Evolutionary conservation across 1,140 invertebrate species (phyloP).

Genomic region (Drosophila navojoa): DNA sequence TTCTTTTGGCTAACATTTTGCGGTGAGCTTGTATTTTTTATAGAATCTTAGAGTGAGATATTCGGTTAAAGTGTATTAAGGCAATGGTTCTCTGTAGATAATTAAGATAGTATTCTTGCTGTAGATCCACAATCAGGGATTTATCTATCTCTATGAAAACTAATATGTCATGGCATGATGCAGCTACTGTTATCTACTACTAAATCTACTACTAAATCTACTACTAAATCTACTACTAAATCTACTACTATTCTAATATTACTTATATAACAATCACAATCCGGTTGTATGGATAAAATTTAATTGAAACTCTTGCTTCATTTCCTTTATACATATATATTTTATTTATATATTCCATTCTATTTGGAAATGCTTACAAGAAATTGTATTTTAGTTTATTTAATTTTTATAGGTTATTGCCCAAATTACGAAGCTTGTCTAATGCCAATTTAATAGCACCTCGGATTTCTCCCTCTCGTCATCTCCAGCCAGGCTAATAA

Average conservation of each 20-base stretch:
- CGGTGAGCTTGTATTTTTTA: not conserved
- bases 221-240: too few relatives aligned
- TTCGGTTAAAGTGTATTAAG: not conserved
- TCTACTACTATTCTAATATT: too few relatives aligned
- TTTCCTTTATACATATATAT: too few relatives aligned
- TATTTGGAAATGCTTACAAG: not conserved
- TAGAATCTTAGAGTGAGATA: not conserved
- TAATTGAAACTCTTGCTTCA: too few relatives aligned
- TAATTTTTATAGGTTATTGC: constrained; percentile 16
- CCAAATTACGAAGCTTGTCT: constrained; percentile 28
- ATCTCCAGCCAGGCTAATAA: constrained; percentile 69
- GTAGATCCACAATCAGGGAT: too few relatives aligned
- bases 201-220: not conserved
- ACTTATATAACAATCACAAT: too few relatives aligned
- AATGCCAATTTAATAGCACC: constrained; percentile 73
- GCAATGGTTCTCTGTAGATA: not conserved
- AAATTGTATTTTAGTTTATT: not conserved
- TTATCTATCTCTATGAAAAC: too few relatives aligned
- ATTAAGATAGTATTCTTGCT: too few relatives aligned
- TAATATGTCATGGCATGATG: not conserved
- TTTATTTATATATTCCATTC: too few relatives aligned
- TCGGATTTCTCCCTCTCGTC: constrained; percentile 27
- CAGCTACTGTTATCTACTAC: not conserved
- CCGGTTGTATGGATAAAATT: too few relatives aligned
- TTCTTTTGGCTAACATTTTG: constrained; percentile 21